Base-by-base conservation (phyloP, 2,797 vertebrate genomes). In the Poecilia gillii region DNA sequence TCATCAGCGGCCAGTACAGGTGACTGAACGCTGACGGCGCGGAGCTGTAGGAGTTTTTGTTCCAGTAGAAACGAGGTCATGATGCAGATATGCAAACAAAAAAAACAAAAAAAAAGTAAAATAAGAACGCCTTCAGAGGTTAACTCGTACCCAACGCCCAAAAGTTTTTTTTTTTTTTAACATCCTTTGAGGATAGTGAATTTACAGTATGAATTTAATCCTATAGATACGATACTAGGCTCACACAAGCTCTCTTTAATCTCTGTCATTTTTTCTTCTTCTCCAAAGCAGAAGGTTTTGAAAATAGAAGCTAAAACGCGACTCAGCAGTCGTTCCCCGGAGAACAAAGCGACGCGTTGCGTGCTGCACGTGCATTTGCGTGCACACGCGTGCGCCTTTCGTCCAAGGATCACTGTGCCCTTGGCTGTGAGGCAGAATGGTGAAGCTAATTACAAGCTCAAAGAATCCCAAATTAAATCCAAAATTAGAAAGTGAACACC, bases 401-500 rank as follows among this genome's bases (percentile, higher is more conserved):
- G 3, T 68, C 47, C 75, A 71, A 74, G 73, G 78, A 66, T 84
- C 82, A 77, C 81, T 20, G 81, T 81, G 92, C 85, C 91, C 88
- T 90, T 90, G 89, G 88, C 92, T 82, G 85, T 2, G 82, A 84
- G 82, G 89, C 83, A 84, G 85, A 86, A 86, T 71, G 84, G 81
- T 82, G 84, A 90, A 90, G 85, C 93, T 94, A 93, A 94, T 93
- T 94, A 94, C 86, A 81, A 90, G 90, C 92, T 92, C 81, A 87
- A 87, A 92, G 90, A 90, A 89, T 90, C 89, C 86, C 76, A 94
- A 94, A 94, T 93, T 89, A 90, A 92, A 93, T 93, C 90, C 82
- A 78, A 86, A 93, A 92, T 93, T 94, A 94, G 93, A 95, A 92
- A 94, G 92, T 62, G 90, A 94, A 95, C 91, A 92, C 89, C 88